Evolutionary conservation across 1,140 invertebrate species (phyloP).

Genomic region (Achroia grisella): DNA sequence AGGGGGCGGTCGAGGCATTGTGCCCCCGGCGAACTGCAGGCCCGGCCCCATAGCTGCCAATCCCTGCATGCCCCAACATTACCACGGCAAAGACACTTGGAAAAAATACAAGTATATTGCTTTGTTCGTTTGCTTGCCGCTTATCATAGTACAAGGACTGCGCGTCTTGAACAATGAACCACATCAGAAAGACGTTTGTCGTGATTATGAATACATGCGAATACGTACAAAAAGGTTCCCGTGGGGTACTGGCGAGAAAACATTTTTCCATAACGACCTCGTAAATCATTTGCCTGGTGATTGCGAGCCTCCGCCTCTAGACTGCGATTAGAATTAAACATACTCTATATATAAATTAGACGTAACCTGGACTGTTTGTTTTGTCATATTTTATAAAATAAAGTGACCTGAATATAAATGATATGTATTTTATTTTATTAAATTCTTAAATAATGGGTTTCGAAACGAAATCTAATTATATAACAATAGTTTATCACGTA

Average conservation of each 20-base stretch:
- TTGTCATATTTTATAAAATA: background rate
- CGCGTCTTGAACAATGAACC: slow-evolving; percentile 20
- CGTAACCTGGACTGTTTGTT: background rate
- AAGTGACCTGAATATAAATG: slow-evolving; percentile 4
- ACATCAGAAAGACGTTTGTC: slow-evolving; percentile 34
- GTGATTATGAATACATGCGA: slow-evolving; percentile 62
- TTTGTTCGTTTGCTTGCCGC: slow-evolving; percentile 39
- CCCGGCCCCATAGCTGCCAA: slow-evolving; percentile 39
- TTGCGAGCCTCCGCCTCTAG: slow-evolving; percentile 74
- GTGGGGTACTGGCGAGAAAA: slow-evolving; percentile 90
- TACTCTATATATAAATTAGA: background rate
- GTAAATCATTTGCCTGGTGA: slow-evolving; percentile 86
- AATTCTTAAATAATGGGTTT: too few species aligned
- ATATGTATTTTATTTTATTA: too few species aligned
- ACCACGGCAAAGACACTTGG: slow-evolving; percentile 38
- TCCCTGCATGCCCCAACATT: slow-evolving; percentile 42
- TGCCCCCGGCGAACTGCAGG: slow-evolving; percentile 28
- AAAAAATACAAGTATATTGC: slow-evolving; percentile 44
- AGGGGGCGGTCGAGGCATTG: slow-evolving; percentile 20
- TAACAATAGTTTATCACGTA: too few species aligned
- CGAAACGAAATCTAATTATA: too few species aligned
- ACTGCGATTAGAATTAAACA: slow-evolving; percentile 34
- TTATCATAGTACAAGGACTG: slow-evolving; percentile 41
- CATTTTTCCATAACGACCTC: slow-evolving; percentile 88
- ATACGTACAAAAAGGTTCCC: slow-evolving; percentile 78